These are phyloP conservation scores for Fukomys damarensis DNA, from an alignment of 2,113 vertebrate genomes.

Conservation along the genomic window DNA sequence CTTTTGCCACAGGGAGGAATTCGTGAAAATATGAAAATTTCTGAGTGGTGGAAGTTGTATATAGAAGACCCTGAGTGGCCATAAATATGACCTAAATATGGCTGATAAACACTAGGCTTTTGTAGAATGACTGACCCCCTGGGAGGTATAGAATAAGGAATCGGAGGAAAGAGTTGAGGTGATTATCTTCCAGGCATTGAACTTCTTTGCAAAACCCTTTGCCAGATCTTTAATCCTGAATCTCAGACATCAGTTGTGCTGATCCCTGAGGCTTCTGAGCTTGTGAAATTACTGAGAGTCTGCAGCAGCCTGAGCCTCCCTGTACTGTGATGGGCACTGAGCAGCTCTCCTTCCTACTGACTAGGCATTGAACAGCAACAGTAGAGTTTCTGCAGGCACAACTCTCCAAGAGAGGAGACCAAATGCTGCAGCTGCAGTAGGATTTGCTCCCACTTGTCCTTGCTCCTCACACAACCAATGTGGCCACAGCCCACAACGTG, in stretches of 20 bases:
- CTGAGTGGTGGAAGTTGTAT: background rate
- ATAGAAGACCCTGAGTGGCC: background rate
- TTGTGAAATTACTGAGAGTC: background rate
- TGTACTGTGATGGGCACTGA: background rate
- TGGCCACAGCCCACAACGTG: rapidly evolving
- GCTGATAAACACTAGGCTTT: background rate
- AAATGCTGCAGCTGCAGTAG: rapidly evolving
- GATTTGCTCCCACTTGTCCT: background rate
- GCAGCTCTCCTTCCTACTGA: background rate
- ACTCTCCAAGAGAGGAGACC: no score
- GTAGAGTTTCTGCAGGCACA: background rate
- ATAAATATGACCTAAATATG: background rate
- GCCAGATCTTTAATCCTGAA: background rate
- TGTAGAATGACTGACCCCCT: background rate
- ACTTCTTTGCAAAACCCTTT: conserved; percentile 29
- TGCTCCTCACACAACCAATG: background rate
- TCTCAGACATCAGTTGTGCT: background rate
- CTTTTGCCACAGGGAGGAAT: background rate
- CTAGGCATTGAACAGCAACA: background rate
- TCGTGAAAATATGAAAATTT: background rate
- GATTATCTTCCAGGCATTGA: background rate
- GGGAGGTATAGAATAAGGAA: background rate
- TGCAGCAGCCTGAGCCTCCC: background rate
- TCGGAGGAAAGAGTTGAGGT: background rate
- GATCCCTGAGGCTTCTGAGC: background rate